Base-by-base conservation (phyloP, 2,113 vertebrate species). In the Sprattus sprattus region DNA sequence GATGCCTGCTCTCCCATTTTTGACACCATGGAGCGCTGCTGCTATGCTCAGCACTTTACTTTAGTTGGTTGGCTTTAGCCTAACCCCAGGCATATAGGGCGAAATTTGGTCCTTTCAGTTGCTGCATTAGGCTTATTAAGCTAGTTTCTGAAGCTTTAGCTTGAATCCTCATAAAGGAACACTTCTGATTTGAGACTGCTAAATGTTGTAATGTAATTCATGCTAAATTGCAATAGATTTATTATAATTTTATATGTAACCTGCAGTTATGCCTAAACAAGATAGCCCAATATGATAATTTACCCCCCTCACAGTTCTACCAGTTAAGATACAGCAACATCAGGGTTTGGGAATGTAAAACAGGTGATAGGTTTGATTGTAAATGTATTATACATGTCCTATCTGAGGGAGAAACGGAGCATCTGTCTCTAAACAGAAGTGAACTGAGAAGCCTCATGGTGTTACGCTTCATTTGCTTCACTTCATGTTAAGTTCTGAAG, bases 41-140 rank as follows among this genome's bases (percentile, higher is more conserved):
- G 84, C 84, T 67, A 50, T 8, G 71, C 82, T 88, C 82, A 86
- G 85, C 87, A 83, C 32, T 88, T 88, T 81, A 84, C n/a, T 87
- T 86, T 49, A 50, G 57, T 52, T 75, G 16, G 22, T 45, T 82
- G 71, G n/a, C 45, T 80, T 86, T 54, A 60, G 84, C 80, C n/a
- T 45, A n/a, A 15, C 45, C 82, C 15, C 25, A 75, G 20, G n/a
- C 81, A 75, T 6, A 67, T 39, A 13, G 85, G 18, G 60, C 8
- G 6, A 49, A 75, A 20, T 28, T 28, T 28, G n/a, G 25, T 20
- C 60, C 28, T 83, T 83, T 57, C 82, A 64, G 25, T 78, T 78
- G 64, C 28, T 78, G 60, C 60, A 75, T 18, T 44, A 32, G 54
- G 39, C 52, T 54, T n/a, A 4, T 85, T 8, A 39, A 4, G 25